Conservation (phyloP, 2,113 vertebrate genomes). For the Phrynosoma blainvillii region DNA sequence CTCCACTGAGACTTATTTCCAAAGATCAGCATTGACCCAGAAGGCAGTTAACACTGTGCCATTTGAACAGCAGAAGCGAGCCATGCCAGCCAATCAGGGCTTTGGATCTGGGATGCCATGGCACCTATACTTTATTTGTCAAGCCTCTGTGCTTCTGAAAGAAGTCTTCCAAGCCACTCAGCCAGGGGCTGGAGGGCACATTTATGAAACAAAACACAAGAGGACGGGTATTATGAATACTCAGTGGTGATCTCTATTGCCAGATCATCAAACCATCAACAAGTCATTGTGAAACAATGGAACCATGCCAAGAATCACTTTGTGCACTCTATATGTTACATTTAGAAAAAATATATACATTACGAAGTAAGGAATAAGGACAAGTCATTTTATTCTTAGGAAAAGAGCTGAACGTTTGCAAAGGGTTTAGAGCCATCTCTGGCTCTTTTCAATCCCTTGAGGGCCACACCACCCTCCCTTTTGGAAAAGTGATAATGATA, state of each 20-base stretch:
- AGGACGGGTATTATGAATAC: not conserved
- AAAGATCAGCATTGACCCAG: conserved; percentile 74
- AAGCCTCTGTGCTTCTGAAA: conserved; percentile 60
- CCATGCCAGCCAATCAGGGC: conserved; percentile 59
- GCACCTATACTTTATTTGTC: conserved; percentile 69
- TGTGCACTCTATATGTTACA: not conserved
- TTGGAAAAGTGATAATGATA: too few relatives aligned
- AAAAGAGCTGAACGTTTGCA: too few relatives aligned
- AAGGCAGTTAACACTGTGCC: conserved; percentile 65
- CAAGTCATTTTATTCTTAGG: not conserved
- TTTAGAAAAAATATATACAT: not conserved
- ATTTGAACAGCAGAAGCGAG: conserved; percentile 63
- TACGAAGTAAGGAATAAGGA: not conserved
- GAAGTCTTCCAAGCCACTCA: conserved; percentile 39
- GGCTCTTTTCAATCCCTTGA: too few relatives aligned
- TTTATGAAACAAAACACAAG: conserved; percentile 53
- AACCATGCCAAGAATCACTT: not conserved
- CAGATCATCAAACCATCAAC: not conserved
- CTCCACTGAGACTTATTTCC: conserved; percentile 72
- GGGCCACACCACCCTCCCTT: too few relatives aligned
- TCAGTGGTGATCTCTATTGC: not conserved
- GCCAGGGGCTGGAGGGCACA: conserved; percentile 52
- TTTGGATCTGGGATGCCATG: conserved; percentile 61
- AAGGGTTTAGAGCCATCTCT: too few relatives aligned
- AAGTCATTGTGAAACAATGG: too few relatives aligned